Evolutionary conservation across 2,888 invertebrate species (phyloP), one percentile per base, ranked within the genome.

Genomic region (Polyommatus iphigenia): DNA sequence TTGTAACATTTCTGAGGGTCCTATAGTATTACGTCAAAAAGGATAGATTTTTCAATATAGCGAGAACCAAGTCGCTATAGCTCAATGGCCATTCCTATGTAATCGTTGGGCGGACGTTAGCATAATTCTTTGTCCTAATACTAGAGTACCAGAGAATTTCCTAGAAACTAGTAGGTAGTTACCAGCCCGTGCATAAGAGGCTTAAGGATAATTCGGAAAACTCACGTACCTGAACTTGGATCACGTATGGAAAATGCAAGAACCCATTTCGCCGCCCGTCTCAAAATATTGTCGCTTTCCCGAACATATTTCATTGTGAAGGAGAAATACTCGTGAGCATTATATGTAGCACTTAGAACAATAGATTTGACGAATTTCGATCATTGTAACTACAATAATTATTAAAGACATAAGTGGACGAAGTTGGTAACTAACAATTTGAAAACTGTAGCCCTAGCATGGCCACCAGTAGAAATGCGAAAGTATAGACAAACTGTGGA

Each of bases 161-260:
- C 18, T 6, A 32, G 13, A 0, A 13, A 62, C 24, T 24, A 67
- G 13, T 5, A 32, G 15, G 13, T 5, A 32, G 15, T 13, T 18
- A 62, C 62, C 13, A 62, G 24, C 13, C 8, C 59, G 4, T 67
- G 15, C 32, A 18, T 67, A 32, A 67, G 1, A 59, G 67, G 67
- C 67, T 67, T 54, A 50, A 50, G 75, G 50, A 54, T 29, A 75
- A 50, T 41, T 54, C 18, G 50, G 29, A 24, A 46, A 20, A 13
- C 75, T 54, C 75, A 50, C 75, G 75, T 75, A 24, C 18, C 20
- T 29, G 50, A 5, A 46, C 50, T 75, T 75, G 29, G 54, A 54
- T 24, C 50, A 75, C 46, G 75, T 20, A 41, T 41, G 20, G 41
- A 20, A 72, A 72, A n/a, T 72, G 72, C 32, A 72, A 36, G 41